Base-by-base conservation (phyloP, 2,797 vertebrate genomes). In the Peromyscus attwateri region DNA sequence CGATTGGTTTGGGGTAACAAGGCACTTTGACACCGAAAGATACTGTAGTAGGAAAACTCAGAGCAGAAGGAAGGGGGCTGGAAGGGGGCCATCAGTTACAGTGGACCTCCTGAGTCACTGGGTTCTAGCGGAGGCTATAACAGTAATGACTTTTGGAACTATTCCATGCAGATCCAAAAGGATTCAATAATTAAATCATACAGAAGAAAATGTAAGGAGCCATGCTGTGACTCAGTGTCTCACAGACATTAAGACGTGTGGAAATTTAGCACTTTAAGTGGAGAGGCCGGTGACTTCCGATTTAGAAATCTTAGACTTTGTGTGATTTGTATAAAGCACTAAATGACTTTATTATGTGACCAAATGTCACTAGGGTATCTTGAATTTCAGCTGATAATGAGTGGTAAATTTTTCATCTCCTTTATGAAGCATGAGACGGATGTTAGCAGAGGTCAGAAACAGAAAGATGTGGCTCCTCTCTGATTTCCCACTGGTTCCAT, bases 341-440 rank as follows among this genome's bases (percentile, higher is more conserved):
- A 10, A 37, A 43, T 71, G 31, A 4, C 16, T 77, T 91, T 64
- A 57, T 70, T 43, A 62, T 25, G n/a, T 55, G 34, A 31, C 40
- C 46, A 64, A 7, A 46, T 34, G 27, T 79, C 57, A 23, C 75
- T 31, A n/a, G 3, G 37, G 52, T 27, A 21, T 52, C 64, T 43
- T n/a, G 29, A 49, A 31, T 68, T 57, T 71, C 21, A 16, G 66
- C 16, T 52, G 68, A 7, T 16, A 52, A 68, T n/a, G 34, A 31
- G 10, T 17, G 0, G 2, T 46, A 73, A 43, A 40, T 19, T 19
- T 34, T 55, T 37, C 23, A 0, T 43, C 37, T 84, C 46, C 62
- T 0, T 0, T 0, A 12, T 31, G 21, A 55, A 79, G 3, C 25
- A 3, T 6, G 13, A 94, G 19, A 10, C 0, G 1, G 7, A 11